Evolutionary conservation across 2,113 vertebrate genomes (phyloP), one percentile per base, ranked within the genome.

Genomic region (Chaenogobius annularis): DNA sequence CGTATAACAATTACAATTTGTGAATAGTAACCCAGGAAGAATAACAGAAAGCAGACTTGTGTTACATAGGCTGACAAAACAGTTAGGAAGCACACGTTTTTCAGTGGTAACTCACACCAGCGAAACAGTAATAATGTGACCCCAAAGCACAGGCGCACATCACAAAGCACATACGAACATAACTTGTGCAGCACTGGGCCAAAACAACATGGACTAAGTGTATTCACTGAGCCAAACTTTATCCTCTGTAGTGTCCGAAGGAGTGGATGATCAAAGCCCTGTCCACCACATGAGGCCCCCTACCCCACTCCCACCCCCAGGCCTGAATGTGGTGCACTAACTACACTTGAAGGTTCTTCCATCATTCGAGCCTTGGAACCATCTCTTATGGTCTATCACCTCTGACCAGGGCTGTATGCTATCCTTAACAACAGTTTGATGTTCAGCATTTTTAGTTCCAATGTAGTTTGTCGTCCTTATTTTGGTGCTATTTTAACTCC

Each of bases 301-400:
- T n/a, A 9, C 7, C 50, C 19, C 50, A n/a, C 50, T 20, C 17
- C 50, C 50, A 20, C 7, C 50, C n/a, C 3, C 50, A 54, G 50
- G 50, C 50, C 50, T 54, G 7, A n/a, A n/a, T 20, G 19, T 54
- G 19, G 15, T 54, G 8, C 50, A 20, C 50, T 54, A 54, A 54
- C 50, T 54, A 54, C 50, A 20, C 50, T 20, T 54, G 50, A 54
- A 54, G 50, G 50, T 54, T 54, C 50, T 52, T 52, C 50, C 50
- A 54, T 54, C 50, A 54, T n/a, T 1, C 8, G 10, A 10, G 19
- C 50, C 50, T 8, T 54, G 7, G 50, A 54, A 54, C 50, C 19
- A 13, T 17, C 47, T 50, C 47, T 50, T 5, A 50, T 7, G 15
- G 19, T 20, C n/a, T 19, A 52, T 54, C 50, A n/a, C 50, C n/a